Percentiles rank a stretch among this genome's conserved stretches.
phyloP scores from a whole-genome alignment of 2,113 vertebrate species.

The Nothoprocta perdicaria region DNA sequence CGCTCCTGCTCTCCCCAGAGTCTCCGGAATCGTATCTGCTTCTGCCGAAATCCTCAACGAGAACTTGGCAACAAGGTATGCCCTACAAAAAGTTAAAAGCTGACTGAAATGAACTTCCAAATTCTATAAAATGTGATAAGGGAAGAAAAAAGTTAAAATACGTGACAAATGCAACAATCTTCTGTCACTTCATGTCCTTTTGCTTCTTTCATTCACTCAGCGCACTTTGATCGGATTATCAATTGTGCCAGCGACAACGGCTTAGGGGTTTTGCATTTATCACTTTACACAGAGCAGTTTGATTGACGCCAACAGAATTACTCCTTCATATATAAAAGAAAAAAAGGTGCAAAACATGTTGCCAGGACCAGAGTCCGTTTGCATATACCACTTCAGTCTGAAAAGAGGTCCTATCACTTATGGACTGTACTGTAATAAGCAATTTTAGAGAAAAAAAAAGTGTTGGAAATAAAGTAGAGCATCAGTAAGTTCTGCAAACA shows the following conservation, averaged over 20 bases:
- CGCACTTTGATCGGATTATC: neutral
- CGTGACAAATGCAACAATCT: neutral
- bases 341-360: neutral
- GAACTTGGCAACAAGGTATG: neutral
- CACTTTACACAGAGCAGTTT: constrained; percentile 3
- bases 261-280: neutral
- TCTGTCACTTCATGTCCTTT: neutral
- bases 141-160: neutral
- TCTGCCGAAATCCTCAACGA: neutral
- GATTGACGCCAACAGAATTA: neutral
- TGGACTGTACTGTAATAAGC: accelerated
- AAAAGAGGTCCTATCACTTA: neutral
- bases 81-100: neutral
- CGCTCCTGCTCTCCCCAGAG: neutral
- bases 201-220: neutral
- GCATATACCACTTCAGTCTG: neutral
- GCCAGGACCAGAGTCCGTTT: neutral
- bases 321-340: neutral
- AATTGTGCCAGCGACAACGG: neutral
- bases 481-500: neutral
- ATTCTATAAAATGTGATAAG: neutral
- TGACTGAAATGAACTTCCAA: neutral
- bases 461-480: neutral
- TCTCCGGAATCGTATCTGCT: neutral
- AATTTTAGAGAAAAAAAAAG: neutral